Evolutionary conservation across 1,140 invertebrate genomes (phyloP).

Genomic region (Cydia strobilella): DNA sequence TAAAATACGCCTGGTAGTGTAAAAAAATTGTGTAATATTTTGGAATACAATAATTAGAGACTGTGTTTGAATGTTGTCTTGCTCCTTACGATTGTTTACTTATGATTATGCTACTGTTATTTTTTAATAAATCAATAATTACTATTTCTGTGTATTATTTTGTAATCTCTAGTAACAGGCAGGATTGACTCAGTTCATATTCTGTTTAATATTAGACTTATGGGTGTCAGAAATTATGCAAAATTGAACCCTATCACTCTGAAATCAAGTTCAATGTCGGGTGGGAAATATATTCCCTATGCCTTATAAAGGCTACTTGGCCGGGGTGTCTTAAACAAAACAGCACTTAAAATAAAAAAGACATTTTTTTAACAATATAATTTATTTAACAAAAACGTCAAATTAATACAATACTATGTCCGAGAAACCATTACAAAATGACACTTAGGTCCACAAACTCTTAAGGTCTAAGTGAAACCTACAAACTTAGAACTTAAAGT

Average conservation of each 20-base stretch:
- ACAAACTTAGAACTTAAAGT: conserved; percentile 16
- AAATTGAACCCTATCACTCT: too few relatives aligned
- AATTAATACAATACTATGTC: conserved; percentile 26
- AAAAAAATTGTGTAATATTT: background rate
- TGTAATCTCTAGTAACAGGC: background rate
- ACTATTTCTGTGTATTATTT: conserved; percentile 7
- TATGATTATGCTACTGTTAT: conserved; percentile 29
- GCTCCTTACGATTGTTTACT: conserved; percentile 9
- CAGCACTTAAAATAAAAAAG: background rate
- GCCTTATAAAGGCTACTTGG: too few relatives aligned
- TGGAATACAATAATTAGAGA: background rate
- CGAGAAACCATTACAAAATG: conserved; percentile 18
- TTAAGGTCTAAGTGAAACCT: conserved; percentile 25
- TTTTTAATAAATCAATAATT: conserved; percentile 31
- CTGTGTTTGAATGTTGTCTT: conserved; percentile 4
- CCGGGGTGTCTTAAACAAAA: background rate
- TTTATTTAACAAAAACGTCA: conserved; percentile 29
- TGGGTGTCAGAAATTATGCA: too few relatives aligned
- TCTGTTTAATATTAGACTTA: too few relatives aligned
- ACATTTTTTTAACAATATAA: conserved; percentile 15
- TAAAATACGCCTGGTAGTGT: background rate
- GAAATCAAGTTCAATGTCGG: too few relatives aligned
- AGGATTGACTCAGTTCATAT: too few relatives aligned
- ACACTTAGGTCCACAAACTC: too few relatives aligned
- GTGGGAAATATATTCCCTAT: too few relatives aligned